Base-by-base conservation (phyloP, 2,888 invertebrate species). In the Leptarthrus brevirostris region DNA sequence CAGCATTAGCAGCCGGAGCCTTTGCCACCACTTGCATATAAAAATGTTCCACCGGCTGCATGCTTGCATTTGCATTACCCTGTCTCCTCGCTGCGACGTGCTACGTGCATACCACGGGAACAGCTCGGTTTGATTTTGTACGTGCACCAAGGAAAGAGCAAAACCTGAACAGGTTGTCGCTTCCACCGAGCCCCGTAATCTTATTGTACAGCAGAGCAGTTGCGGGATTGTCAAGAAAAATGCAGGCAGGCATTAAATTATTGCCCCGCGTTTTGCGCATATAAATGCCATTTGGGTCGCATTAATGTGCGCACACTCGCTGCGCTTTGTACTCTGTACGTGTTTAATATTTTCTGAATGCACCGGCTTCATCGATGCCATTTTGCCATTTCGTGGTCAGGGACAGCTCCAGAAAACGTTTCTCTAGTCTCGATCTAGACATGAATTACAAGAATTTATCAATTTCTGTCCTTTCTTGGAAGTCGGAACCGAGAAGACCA, bases 191-290 rank as follows among this genome's bases (percentile, higher is more conserved):
- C 49, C n/a, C 44, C 69, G 69, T 52, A 69, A 69, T 69, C 69
- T 49, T 14, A 69, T 69, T 69, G 52, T 69, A 20, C 47, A 66
- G 69, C 30, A 52, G 52, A 44, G 30, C 52, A 69, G 69, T 72
- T 72, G 72, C 72, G 26, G 26, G 56, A 72, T 72, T 72, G 72
- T 72, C 72, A 72, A 56, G 72, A 58, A 72, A 72, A 72, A 72
- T 72, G 72, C 72, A 54, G 72, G 72, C 72, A 58, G 53, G 72
- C 72, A 72, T 72, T 72, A 72, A 72, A 72, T 72, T 72, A 72
- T 72, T 72, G 72, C 72, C 72, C 69, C 72, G 72, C 72, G 72
- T 72, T 72, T 72, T 56, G 47, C 47, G 72, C 72, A 72, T 72
- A 72, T 58, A 72, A 72, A 72, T 72, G 56, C 56, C 72, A 72